Evolutionary conservation across 2,797 vertebrate genomes (phyloP).

Genomic region (Tamandua tetradactyla): DNA sequence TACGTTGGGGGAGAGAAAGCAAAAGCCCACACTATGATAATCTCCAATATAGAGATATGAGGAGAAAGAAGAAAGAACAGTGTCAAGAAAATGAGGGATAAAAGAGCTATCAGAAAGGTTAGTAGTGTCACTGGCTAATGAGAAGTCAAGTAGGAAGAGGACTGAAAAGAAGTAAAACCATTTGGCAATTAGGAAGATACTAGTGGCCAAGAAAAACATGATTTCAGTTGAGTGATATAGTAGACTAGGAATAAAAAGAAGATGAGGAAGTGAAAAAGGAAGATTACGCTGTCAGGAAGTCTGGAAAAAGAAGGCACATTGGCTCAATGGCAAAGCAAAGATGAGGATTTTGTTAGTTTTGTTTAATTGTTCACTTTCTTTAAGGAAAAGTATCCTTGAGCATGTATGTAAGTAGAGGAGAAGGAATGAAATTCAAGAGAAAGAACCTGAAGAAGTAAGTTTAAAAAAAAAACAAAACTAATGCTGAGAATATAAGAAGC

Average conservation of each 20-base stretch:
- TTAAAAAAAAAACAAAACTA: background rate
- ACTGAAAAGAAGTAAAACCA: background rate
- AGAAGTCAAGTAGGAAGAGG: conserved; percentile 3
- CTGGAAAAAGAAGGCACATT: background rate
- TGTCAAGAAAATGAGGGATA: background rate
- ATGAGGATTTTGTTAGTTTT: too few species aligned
- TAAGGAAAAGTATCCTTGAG: background rate
- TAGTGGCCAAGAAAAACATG: background rate
- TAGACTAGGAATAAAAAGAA: background rate
- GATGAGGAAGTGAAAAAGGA: background rate
- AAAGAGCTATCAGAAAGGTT: background rate
- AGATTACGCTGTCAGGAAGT: background rate
- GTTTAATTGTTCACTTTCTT: background rate
- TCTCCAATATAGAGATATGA: background rate
- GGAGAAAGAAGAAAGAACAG: background rate
- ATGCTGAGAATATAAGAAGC: background rate
- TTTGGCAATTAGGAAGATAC: background rate
- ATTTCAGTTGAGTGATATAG: background rate
- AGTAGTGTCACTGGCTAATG: background rate
- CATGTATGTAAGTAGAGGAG: background rate
- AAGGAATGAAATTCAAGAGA: background rate
- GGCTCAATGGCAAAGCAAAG: background rate
- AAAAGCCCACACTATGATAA: background rate
- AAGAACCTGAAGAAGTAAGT: background rate
- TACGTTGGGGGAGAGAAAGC: background rate